Percentiles rank a stretch among this genome's conserved stretches.
Evolutionary conservation across 2,888 invertebrate genomes (phyloP).

Genomic region (Cosmia trapezina): DNA sequence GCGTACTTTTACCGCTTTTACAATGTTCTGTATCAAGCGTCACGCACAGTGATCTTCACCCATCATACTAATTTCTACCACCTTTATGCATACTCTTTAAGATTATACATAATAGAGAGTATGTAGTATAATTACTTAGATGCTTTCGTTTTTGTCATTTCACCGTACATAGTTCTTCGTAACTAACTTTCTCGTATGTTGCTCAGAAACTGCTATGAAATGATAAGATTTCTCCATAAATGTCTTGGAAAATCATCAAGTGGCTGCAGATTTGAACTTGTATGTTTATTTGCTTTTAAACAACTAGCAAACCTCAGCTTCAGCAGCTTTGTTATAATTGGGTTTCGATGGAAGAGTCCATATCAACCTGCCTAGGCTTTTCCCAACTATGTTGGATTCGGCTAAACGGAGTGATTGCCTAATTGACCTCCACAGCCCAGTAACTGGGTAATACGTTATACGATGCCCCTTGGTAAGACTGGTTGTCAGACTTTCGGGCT

Average conservation of each 20-base stretch:
- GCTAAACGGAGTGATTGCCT: no score
- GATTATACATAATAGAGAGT: slow-evolving; percentile 72
- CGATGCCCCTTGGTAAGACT: no score
- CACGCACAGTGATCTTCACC: slow-evolving; percentile 66
- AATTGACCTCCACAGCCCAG: no score
- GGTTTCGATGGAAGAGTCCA: not conserved
- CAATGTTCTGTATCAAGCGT: slow-evolving; percentile 60
- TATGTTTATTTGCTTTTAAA: not conserved
- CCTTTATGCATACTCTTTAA: slow-evolving; percentile 70
- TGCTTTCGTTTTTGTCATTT: slow-evolving; percentile 75
- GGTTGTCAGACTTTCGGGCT: no score
- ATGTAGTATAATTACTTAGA: slow-evolving; percentile 75
- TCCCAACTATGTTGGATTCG: no score
- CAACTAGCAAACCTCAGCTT: not conserved
- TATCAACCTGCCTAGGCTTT: no score
- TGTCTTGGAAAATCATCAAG: slow-evolving; percentile 40
- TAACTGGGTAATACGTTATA: no score
- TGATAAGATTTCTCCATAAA: slow-evolving; percentile 52
- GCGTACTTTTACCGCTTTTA: slow-evolving; percentile 54
- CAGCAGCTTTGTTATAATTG: not conserved
- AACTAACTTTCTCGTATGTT: slow-evolving; percentile 59
- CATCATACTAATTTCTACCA: slow-evolving; percentile 63
- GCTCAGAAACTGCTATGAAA: slow-evolving; percentile 40
- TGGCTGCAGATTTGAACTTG: slow-evolving; percentile 14
- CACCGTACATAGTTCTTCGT: slow-evolving; percentile 61